Evolutionary conservation across 2,888 invertebrate genomes (phyloP), one percentile per base, ranked within the genome.

Genomic region (Ypsolopha sequella): DNA sequence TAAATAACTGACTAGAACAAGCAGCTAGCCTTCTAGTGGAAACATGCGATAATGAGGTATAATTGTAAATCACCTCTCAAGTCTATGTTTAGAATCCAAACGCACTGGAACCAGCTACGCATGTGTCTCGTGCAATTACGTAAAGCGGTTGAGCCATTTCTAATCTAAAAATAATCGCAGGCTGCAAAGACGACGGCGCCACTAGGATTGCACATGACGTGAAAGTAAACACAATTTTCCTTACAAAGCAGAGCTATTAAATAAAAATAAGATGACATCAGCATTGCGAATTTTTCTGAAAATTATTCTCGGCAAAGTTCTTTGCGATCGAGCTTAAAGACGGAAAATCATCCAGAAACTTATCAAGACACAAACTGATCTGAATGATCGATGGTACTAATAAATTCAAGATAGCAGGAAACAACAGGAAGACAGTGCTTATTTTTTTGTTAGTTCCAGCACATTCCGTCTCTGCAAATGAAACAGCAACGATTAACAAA

Each of bases 91-190:
- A 86, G 86, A 80, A 68, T 50, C 73, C 77, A 72, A 76, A 75
- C 68, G 68, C 76, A 81, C 80, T 80, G 80, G 81, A 84, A 77
- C 82, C 75, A 69, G 79, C 80, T 72, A 73, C 70, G 81, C 80
- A 77, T 82, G 77, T 78, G 80, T 77, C 85, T 73, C 66, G 80
- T 76, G 81, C 77, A 86, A 86, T 85, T 86, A 85, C 86, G 81
- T 86, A 86, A 85, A 85, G 84, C 81, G 75, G 85, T 82, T 84
- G 80, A 80, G 85, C 84, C 85, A 85, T 86, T 86, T 86, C 86
- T 86, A 86, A 86, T 86, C 86, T 85, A 86, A 86, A 86, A 86
- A 86, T 86, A 86, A 86, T 86, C 86, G 84, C 76, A 82, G 86
- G 82, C 81, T 81, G 69, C 72, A 64, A 51, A 46, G 80, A 72